A percentile compares a stretch with the other conserved stretches of the same genome.
These are phyloP conservation scores for Macrosteles quadrilineatus DNA, from an alignment of 1,140 invertebrate species.

Conservation along the genomic window DNA sequence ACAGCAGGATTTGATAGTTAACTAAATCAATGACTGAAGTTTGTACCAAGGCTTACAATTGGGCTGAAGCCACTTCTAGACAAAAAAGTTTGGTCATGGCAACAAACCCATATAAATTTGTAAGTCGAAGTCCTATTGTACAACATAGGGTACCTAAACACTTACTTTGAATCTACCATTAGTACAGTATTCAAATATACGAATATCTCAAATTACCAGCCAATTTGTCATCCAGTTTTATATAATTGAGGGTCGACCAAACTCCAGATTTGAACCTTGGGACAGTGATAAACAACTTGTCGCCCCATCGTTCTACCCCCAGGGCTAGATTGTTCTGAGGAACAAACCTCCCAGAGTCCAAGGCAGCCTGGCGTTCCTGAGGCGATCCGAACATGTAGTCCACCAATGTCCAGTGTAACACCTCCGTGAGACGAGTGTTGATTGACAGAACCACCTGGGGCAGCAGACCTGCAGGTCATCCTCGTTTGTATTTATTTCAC, in stretches of 20 bases:
- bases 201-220: too few species aligned
- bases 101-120: too few species aligned
- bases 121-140: too few species aligned
- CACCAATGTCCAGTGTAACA: constrained; percentile 66
- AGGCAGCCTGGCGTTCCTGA: constrained; percentile 58
- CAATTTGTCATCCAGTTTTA: constrained; percentile 56
- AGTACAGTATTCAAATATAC: too few species aligned
- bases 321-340: constrained; percentile 68
- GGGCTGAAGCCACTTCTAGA: too few species aligned
- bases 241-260: constrained; percentile 70
- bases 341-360: constrained; percentile 61
- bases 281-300: constrained; percentile 75
- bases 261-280: constrained; percentile 72
- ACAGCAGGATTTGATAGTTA: too few species aligned
- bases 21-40: too few species aligned
- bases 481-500: too few species aligned
- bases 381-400: constrained; percentile 67
- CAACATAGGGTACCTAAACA: too few species aligned
- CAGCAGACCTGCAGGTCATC: neutral
- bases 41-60: too few species aligned
- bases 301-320: constrained; percentile 68
- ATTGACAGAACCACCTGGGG: neutral
- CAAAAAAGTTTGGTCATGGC: too few species aligned
- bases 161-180: too few species aligned
- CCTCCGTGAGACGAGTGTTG: constrained; percentile 53